Evolutionary conservation across 1,140 invertebrate genomes (phyloP).

Genomic region (Drosophila nigrodunni): DNA sequence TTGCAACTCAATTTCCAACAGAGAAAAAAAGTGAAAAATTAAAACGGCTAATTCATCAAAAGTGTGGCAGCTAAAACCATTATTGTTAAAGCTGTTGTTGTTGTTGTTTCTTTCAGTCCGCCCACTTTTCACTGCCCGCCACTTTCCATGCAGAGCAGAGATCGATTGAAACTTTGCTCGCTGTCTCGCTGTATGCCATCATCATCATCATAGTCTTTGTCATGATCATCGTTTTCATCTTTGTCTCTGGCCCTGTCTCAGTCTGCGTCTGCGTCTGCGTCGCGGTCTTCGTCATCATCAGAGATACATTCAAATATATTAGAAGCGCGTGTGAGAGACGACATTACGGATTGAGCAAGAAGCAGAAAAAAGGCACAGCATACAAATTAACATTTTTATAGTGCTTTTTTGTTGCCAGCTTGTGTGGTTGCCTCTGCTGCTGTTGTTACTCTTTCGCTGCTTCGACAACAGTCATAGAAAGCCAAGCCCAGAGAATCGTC

Average conservation of each 20-base stretch:
- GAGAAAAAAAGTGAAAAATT: slow-evolving; percentile 27
- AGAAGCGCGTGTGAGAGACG: slow-evolving; percentile 77
- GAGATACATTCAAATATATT: slow-evolving; percentile 50
- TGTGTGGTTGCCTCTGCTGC: slow-evolving; percentile 7
- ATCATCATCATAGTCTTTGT: slow-evolving; percentile 47
- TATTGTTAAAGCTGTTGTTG: slow-evolving; percentile 29
- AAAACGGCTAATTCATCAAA: slow-evolving; percentile 76
- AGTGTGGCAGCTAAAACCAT: slow-evolving; percentile 72
- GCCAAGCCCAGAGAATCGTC: slow-evolving; percentile 74
- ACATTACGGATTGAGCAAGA: slow-evolving; percentile 56
- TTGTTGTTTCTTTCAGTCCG: slow-evolving; percentile 26
- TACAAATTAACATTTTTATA: slow-evolving; percentile 82
- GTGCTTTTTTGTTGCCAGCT: slow-evolving; percentile 49
- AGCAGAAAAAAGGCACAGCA: slow-evolving; percentile 63
- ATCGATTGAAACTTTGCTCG: slow-evolving; percentile 71
- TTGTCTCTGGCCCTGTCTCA: slow-evolving; percentile 39
- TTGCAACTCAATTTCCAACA: slow-evolving; percentile 61
- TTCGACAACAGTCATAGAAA: slow-evolving; percentile 60
- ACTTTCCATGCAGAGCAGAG: slow-evolving; percentile 58
- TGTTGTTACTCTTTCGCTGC: slow-evolving; percentile 8
- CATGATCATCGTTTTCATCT: slow-evolving; percentile 36
- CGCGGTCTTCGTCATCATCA: slow-evolving; percentile 42
- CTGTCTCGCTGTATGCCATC: slow-evolving; percentile 65
- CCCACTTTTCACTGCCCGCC: slow-evolving; percentile 65
- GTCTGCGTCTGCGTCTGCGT: slow-evolving; percentile 44